Base-by-base conservation (phyloP, 2,797 vertebrate genomes). In the Sus cebifrons region DNA sequence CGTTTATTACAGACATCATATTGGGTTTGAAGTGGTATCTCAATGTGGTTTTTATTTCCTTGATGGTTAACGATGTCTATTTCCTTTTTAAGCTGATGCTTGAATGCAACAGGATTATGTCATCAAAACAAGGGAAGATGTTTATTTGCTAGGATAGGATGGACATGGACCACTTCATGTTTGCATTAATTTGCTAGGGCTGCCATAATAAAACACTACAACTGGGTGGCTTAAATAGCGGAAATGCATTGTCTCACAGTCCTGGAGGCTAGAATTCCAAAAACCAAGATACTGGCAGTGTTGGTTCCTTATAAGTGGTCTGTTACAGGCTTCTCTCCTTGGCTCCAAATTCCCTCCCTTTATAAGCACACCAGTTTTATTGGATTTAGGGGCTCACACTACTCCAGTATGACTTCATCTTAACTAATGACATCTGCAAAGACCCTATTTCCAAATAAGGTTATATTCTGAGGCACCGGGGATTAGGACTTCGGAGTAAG, bases 81-180 rank as follows among this genome's bases (percentile, higher is more conserved):
- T 27, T 70, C 44, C 52, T 83, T 94, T 94, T 93, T 15, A 82
- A 86, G 23, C 56, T 68, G 71, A 86, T 49, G 75, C 4, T 29
- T 74, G 29, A 65, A 73, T 11, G 11, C 44, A n/a, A 86, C 1
- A 92, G 68, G 20, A 70, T 27, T 70, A 54, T 92, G 20, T 87
- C 64, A 95, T 60, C 44, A 71, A 49, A 16, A 93, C 25, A 91
- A 78, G 91, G 29, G 6, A 67, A 15, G 40, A 81, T 54, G 68
- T 56, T 17, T 81, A 64, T 83, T 64, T 87, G 32, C 17, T 88
- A 84, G 64, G 32, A 70, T 2, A 86, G 25, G n/a, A 89, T 65
- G 74, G 17, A 86, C 12, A 54, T 25, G 65, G 56, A 83, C 40
- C 11, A 40, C 68, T 74, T 86, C 58, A 25, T 29, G 18, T 60